phyloP scores from a whole-genome alignment of 2,113 vertebrate species.

The Sceloporus tristichus region DNA sequence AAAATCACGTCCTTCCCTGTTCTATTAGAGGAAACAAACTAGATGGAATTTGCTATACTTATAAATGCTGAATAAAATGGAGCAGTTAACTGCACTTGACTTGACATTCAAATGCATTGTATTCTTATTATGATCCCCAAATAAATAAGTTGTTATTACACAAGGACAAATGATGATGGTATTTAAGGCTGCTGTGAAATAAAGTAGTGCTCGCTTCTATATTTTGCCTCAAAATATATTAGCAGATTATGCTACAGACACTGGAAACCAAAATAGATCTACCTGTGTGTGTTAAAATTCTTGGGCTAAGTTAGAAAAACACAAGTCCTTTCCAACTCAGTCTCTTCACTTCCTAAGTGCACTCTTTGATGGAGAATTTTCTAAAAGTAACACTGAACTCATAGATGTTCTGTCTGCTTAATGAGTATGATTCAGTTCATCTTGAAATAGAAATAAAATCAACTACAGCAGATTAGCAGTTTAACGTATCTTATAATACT shows the following conservation, averaged over 20 bases:
- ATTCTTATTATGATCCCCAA: not conserved
- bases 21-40: not conserved
- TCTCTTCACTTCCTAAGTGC: constrained; percentile 32
- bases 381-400: constrained; percentile 21
- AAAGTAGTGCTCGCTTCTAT: not conserved
- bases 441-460: not conserved
- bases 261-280: not conserved
- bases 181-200: not conserved
- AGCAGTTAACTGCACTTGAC: not conserved
- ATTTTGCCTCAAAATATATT: not conserved
- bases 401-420: constrained; percentile 42
- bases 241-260: not conserved
- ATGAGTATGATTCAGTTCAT: not conserved
- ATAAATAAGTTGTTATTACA: not conserved
- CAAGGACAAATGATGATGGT: not conserved
- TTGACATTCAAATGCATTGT: not conserved
- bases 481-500: not conserved
- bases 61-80: not conserved
- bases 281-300: not conserved
- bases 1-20: not conserved
- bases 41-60: not conserved
- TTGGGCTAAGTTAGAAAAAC: constrained; percentile 8
- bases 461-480: not conserved
- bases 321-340: not conserved
- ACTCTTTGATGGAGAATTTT: not conserved